Base-by-base conservation (phyloP, 2,888 invertebrate genomes). In the Clistopyga incitator region DNA sequence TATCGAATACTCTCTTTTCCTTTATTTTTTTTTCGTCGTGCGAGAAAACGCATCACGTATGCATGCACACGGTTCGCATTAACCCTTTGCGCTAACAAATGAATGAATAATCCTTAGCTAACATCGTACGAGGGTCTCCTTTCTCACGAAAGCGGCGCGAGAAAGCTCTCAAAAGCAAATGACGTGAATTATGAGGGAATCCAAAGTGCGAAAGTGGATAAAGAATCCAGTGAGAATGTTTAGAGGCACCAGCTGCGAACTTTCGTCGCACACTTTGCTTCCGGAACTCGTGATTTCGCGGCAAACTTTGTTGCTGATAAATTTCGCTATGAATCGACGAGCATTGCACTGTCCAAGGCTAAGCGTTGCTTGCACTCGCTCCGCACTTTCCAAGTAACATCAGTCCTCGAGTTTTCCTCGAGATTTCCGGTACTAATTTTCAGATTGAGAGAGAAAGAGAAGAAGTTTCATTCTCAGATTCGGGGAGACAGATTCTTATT, bases 141-240 rank as follows among this genome's bases (percentile, higher is more conserved):
- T 45, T 34, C 71, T 76, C 52, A 34, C 47, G 64, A 56, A 65
- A 29, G 45, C 56, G 11, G 45, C 10, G 34, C 45, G 8, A n/a
- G n/a, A 25, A 59, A 59, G 42, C 72, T 56, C 42, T 65, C 47
- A 56, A 65, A 81, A 77, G 25, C 38, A 64, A 71, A 59, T 4
- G 72, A 38, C 81, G 67, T 77, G 72, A 81, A 81, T 81, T 72
- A 81, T 59, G 18, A 72, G 47, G n/a, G 47, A 81, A 64, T 65
- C 25, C 13, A 72, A 67, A 81, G 67, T 56, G 77, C 64, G 52
- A 52, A 64, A 75, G 61, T 56, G 59, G 71, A 59, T 52, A 52
- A 75, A 72, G 61, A 72, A 78, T 70, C 52, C 71, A 76, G 42
- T 59, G 61, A 59, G 65, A 38, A 45, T 29, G 6, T 29, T 34